Percentiles rank a stretch among this genome's conserved stretches.
Evolutionary conservation across 2,888 invertebrate species (phyloP).

Genomic region (Globia sparganii): DNA sequence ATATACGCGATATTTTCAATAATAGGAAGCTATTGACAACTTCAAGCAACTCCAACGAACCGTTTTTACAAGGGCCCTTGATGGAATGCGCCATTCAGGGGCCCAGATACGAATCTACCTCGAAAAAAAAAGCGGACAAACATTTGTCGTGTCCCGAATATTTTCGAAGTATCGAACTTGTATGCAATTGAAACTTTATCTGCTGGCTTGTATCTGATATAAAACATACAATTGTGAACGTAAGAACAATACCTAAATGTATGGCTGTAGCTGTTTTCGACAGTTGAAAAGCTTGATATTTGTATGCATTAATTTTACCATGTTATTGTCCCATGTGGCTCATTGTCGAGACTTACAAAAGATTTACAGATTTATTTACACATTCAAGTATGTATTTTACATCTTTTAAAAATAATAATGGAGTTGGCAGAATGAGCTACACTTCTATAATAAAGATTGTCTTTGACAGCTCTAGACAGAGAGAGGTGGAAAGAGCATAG

Average conservation of each 20-base stretch:
- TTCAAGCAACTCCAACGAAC: neutral
- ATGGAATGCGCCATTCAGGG: conserved; percentile 22
- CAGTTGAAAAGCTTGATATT: conserved; percentile 20
- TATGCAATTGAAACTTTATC: neutral
- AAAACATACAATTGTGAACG: neutral
- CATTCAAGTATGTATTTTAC: neutral
- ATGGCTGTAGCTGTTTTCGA: conserved; percentile 7
- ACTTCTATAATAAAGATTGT: too few species aligned
- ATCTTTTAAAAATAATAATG: neutral
- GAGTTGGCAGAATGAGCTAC: too few species aligned
- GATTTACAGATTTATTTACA: neutral
- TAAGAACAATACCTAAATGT: neutral
- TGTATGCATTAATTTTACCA: conserved; percentile 12
- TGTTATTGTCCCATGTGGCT: neutral
- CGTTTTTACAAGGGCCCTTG: neutral
- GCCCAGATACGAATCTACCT: neutral
- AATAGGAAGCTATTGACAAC: conserved; percentile 8
- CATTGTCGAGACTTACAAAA: conserved; percentile 2
- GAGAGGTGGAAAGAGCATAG: too few species aligned
- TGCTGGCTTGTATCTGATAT: neutral
- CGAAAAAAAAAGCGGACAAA: neutral
- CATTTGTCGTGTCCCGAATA: conserved; percentile 4
- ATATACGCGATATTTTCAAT: conserved; percentile 6
- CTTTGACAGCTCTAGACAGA: too few species aligned
- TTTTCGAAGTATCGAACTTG: neutral